Percentiles rank a stretch among this genome's conserved stretches.
Conservation (phyloP, 2,113 vertebrate species). For the Oryzias woworae region DNA sequence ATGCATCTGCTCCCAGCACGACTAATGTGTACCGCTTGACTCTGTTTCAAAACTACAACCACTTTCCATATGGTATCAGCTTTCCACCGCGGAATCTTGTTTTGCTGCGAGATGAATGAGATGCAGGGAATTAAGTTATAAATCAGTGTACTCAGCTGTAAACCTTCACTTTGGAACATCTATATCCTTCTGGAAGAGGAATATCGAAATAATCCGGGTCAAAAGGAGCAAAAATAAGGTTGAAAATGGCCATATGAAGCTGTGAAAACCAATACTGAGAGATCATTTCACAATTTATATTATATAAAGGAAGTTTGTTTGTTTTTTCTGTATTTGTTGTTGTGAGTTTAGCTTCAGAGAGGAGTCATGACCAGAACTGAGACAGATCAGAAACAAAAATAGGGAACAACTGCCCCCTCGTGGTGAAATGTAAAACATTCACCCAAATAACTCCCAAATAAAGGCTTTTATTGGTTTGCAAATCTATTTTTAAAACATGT, state of each 20-base stretch:
- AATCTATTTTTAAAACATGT: background rate
- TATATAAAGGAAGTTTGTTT: background rate
- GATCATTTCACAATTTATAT: background rate
- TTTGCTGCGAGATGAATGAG: constrained; percentile 40
- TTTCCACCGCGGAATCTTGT: constrained; percentile 22
- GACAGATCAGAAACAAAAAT: constrained; percentile 29
- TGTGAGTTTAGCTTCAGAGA: constrained; percentile 22
- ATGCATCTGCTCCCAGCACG: constrained; percentile 73
- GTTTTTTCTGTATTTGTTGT: background rate
- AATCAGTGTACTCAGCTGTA: background rate
- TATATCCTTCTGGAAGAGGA: background rate
- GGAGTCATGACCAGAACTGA: constrained; percentile 21
- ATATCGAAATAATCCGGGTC: too few relatives aligned
- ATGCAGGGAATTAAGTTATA: constrained; percentile 13
- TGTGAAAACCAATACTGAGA: too few relatives aligned
- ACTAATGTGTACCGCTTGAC: constrained; percentile 65
- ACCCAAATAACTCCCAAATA: constrained; percentile 5
- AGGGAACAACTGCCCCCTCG: constrained; percentile 71
- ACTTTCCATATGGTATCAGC: constrained; percentile 69
- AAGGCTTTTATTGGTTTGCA: background rate
- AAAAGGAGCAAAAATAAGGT: too few relatives aligned
- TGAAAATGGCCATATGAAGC: too few relatives aligned
- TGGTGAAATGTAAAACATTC: constrained; percentile 51
- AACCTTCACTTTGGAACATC: background rate
- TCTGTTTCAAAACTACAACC: constrained; percentile 65